A percentile compares a stretch with the other conserved stretches of the same genome.
These are phyloP conservation scores for Xiphydria camelus DNA, from an alignment of 2,888 invertebrate species.

Conservation along the genomic window DNA sequence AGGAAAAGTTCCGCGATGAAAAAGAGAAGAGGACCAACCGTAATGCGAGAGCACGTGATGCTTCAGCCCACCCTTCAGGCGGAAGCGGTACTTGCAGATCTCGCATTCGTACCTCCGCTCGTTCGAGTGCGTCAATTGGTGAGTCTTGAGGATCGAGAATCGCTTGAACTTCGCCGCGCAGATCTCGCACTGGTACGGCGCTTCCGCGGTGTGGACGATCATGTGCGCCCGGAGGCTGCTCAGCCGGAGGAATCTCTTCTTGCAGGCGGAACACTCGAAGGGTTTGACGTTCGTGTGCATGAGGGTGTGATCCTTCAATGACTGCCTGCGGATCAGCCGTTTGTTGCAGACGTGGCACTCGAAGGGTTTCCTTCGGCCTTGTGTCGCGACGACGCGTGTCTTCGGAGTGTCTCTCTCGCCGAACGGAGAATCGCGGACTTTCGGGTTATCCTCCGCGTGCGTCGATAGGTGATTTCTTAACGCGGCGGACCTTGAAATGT, in stretches of 20 bases:
- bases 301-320: not conserved
- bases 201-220: slow-evolving; percentile 1
- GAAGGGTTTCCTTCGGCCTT: not conserved
- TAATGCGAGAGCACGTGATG: not conserved
- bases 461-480: not conserved
- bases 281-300: not conserved
- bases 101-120: slow-evolving; percentile 1
- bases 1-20: too few relatives aligned
- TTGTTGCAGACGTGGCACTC: not conserved
- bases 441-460: not conserved
- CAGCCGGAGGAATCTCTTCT: not conserved
- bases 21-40: not conserved
- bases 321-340: not conserved
- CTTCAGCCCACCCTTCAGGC: not conserved
- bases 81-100: slow-evolving; percentile 2
- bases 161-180: not conserved
- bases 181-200: not conserved
- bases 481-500: not conserved
- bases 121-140: not conserved
- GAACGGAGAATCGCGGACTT: not conserved
- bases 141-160: not conserved
- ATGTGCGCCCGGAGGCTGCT: not conserved
- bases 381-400: not conserved
- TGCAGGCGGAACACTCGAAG: not conserved
- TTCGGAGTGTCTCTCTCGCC: not conserved